Evolutionary conservation across 2,888 invertebrate species (phyloP).

Genomic region (Lasioglossum calceatum): DNA sequence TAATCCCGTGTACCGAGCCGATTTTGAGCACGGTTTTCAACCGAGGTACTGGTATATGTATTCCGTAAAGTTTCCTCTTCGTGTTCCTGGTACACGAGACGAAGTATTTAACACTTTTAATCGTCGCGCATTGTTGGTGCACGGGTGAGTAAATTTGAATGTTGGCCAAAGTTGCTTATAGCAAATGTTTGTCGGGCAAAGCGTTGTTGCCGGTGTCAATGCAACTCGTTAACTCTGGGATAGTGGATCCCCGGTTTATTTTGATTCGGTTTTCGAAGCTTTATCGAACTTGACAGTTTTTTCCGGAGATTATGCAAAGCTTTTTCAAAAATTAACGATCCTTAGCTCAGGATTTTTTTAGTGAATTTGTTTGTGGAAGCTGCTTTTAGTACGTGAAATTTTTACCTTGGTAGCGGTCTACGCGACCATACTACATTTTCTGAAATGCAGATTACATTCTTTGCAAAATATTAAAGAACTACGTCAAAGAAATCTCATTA

Average conservation of each 20-base stretch:
- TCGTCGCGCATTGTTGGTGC: neutral
- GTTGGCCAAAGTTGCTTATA: neutral
- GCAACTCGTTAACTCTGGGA: neutral
- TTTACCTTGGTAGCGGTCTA: neutral
- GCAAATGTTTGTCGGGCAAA: neutral
- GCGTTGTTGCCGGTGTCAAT: neutral
- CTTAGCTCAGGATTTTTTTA: neutral
- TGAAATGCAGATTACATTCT: neutral
- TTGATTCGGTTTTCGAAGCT: neutral
- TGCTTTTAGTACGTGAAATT: neutral
- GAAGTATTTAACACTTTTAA: conserved; percentile 7
- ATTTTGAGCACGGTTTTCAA: neutral
- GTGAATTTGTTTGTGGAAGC: neutral
- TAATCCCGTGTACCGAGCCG: neutral
- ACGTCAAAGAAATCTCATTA: conserved; percentile 2
- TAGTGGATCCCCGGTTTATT: neutral
- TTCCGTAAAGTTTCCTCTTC: neutral
- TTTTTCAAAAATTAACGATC: neutral
- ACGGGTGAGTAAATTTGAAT: neutral
- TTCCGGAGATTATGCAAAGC: neutral
- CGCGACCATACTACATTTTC: neutral
- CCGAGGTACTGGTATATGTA: neutral
- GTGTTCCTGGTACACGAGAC: neutral
- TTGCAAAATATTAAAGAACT: neutral
- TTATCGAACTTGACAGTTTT: neutral